These are phyloP conservation scores for Vulpes vulpes DNA, from an alignment of 2,113 vertebrate species.

Conservation along the genomic window DNA sequence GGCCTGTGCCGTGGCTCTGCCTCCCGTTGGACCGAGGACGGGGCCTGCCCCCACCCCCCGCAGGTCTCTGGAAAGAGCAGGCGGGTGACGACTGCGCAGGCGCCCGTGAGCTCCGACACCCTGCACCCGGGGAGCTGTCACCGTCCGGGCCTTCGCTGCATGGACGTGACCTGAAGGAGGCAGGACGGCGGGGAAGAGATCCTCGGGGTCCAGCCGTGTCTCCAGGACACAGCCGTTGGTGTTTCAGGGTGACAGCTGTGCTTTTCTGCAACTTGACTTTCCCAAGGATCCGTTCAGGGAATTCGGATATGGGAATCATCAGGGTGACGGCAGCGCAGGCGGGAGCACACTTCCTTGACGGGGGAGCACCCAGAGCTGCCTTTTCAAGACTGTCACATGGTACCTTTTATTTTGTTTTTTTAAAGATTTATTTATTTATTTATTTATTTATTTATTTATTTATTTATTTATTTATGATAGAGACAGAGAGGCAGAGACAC, in stretches of 20 bases:
- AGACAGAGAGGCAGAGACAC: too few relatives aligned
- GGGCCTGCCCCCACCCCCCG: too few relatives aligned
- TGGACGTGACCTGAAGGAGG: fast-evolving
- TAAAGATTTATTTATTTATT: too few relatives aligned
- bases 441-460: too few relatives aligned
- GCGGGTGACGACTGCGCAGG: fast-evolving
- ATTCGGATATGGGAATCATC: neutral
- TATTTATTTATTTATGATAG: too few relatives aligned
- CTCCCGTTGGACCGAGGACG: too few relatives aligned
- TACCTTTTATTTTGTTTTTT: too few relatives aligned
- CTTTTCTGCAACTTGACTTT: neutral
- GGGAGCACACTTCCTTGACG: neutral
- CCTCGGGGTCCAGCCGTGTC: neutral
- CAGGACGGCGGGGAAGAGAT: neutral
- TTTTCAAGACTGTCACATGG: neutral
- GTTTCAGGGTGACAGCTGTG: constrained; percentile 7
- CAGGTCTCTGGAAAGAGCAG: neutral
- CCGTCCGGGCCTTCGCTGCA: too few relatives aligned
- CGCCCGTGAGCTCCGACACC: neutral
- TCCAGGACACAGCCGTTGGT: neutral
- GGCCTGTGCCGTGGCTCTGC: neutral
- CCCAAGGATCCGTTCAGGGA: neutral
- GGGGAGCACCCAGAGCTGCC: too few relatives aligned
- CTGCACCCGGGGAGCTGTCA: neutral
- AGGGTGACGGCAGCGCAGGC: neutral